Evolutionary conservation across 2,888 invertebrate genomes (phyloP).

Genomic region (Meta bourneti): DNA sequence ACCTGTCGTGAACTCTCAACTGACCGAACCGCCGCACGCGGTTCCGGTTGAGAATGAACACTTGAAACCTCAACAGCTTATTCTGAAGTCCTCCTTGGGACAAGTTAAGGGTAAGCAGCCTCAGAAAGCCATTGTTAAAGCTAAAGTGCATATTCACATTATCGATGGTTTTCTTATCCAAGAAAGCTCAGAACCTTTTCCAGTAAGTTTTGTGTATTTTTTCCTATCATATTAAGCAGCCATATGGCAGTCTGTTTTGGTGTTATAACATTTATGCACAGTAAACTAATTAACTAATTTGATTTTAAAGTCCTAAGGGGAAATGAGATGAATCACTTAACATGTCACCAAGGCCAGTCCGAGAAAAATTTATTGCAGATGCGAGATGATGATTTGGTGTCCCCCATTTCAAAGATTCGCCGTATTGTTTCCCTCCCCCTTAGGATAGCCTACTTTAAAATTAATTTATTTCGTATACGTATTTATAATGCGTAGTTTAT

Average conservation of each 20-base stretch:
- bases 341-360: too few relatives aligned
- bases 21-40: neutral
- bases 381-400: too few relatives aligned
- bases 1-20: neutral
- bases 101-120: conserved; percentile 77
- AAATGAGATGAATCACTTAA: too few relatives aligned
- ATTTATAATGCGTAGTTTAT: too few relatives aligned
- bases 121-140: conserved; percentile 78
- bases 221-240: neutral
- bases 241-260: neutral
- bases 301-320: too few relatives aligned
- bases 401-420: too few relatives aligned
- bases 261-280: neutral
- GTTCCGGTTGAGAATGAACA: conserved; percentile 1
- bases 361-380: too few relatives aligned
- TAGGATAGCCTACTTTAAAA: too few relatives aligned
- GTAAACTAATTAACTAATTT: too few relatives aligned
- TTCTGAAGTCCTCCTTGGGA: conserved; percentile 35
- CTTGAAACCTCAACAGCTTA: conserved; percentile 51
- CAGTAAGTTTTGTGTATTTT: conserved; percentile 79
- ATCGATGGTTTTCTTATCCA: conserved; percentile 98
- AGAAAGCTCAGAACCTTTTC: conserved; percentile 86
- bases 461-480: too few relatives aligned
- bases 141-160: conserved; percentile 94
- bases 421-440: too few relatives aligned